Evolutionary conservation across 1,140 invertebrate species (phyloP).

Genomic region (Physella acuta): DNA sequence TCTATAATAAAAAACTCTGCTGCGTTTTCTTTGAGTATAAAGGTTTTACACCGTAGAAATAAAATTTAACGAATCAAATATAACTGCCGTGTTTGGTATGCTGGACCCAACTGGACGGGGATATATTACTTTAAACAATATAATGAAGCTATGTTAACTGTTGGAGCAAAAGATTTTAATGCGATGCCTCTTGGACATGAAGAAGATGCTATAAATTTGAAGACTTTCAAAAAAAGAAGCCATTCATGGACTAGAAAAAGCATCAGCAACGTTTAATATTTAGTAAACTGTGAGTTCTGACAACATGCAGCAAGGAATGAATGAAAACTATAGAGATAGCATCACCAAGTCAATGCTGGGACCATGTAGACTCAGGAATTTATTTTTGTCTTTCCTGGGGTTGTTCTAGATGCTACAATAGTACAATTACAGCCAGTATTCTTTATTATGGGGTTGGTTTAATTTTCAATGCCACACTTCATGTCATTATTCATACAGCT

Average conservation of each 20-base stretch:
- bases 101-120: conserved; percentile 49
- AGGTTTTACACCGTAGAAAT: too few species aligned
- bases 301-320: neutral
- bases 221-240: conserved; percentile 44
- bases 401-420: neutral
- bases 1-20: too few species aligned
- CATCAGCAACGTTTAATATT: conserved; percentile 17
- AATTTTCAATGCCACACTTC: too few species aligned
- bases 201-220: conserved; percentile 43
- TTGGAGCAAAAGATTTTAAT: conserved; percentile 43
- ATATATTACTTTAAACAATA: conserved; percentile 43
- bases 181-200: conserved; percentile 38
- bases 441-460: too few species aligned
- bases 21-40: too few species aligned
- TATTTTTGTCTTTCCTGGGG: conserved; percentile 19
- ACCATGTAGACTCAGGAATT: neutral
- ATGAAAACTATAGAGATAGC: neutral
- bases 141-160: conserved; percentile 44
- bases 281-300: neutral
- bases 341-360: neutral
- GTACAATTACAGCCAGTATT: too few species aligned
- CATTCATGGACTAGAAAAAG: conserved; percentile 8
- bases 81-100: conserved; percentile 52
- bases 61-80: conserved; percentile 54
- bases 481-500: too few species aligned